Percentiles rank a stretch among this genome's conserved stretches.
Conservation (phyloP, 2,888 invertebrate genomes). For the Lasius fuliginosus region DNA sequence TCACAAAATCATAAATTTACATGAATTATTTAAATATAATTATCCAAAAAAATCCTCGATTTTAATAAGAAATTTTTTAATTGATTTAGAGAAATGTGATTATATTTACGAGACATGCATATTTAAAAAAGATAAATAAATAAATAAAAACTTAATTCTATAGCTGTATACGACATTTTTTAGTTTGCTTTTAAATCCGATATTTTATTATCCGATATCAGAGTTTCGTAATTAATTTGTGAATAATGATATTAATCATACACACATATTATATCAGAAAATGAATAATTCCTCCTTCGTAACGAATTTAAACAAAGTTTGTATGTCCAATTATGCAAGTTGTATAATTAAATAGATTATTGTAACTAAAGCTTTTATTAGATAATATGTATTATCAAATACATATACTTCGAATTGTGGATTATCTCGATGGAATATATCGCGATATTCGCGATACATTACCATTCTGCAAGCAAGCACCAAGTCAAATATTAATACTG, state of each 20-base stretch:
- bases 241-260: background rate
- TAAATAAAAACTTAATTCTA: no score
- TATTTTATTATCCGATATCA: background rate
- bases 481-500: no score
- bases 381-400: no score
- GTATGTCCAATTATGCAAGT: background rate
- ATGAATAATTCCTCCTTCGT: slow-evolving; percentile 8
- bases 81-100: background rate
- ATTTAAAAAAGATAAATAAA: background rate
- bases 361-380: no score
- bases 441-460: no score
- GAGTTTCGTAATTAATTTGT: background rate
- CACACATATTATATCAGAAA: background rate
- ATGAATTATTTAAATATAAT: background rate
- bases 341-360: slow-evolving; percentile 5
- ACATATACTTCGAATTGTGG: no score
- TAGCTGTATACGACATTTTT: no score
- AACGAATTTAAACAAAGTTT: background rate
- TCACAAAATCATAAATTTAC: background rate
- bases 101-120: background rate
- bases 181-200: background rate
- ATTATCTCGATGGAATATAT: no score
- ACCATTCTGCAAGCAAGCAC: no score
- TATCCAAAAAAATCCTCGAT: background rate
- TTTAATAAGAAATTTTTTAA: background rate